Conservation (phyloP, 2,113 vertebrate species). For the Eulemur rufifrons region DNA sequence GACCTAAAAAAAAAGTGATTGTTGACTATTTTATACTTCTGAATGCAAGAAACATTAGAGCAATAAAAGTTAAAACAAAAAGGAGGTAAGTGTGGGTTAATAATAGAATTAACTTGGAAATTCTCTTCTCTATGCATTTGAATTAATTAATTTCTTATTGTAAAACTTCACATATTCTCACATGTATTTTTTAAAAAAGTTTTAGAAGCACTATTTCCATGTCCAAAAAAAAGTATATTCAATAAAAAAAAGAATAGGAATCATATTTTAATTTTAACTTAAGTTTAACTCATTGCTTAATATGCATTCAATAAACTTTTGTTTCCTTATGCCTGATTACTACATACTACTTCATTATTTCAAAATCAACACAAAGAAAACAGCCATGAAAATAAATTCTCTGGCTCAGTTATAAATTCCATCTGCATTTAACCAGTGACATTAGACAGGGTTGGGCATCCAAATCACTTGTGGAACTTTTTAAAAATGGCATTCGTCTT, state of each 20-base stretch:
- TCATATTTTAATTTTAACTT: neutral
- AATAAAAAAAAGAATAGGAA: neutral
- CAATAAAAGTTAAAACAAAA: neutral
- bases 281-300: neutral
- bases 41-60: neutral
- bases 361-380: neutral
- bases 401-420: neutral
- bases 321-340: neutral
- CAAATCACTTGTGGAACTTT: neutral
- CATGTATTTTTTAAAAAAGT: neutral
- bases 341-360: neutral
- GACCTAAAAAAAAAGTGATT: neutral
- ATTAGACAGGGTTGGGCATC: neutral
- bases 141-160: neutral
- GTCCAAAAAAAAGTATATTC: neutral
- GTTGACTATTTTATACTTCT: neutral
- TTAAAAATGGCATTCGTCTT: neutral
- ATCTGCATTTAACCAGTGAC: neutral
- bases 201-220: neutral
- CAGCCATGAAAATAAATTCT: neutral
- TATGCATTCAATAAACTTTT: neutral
- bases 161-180: neutral
- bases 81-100: neutral
- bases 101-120: neutral
- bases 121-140: neutral